Evolutionary conservation across 2,113 vertebrate species (phyloP).

Genomic region (Pterophyllum scalare): DNA sequence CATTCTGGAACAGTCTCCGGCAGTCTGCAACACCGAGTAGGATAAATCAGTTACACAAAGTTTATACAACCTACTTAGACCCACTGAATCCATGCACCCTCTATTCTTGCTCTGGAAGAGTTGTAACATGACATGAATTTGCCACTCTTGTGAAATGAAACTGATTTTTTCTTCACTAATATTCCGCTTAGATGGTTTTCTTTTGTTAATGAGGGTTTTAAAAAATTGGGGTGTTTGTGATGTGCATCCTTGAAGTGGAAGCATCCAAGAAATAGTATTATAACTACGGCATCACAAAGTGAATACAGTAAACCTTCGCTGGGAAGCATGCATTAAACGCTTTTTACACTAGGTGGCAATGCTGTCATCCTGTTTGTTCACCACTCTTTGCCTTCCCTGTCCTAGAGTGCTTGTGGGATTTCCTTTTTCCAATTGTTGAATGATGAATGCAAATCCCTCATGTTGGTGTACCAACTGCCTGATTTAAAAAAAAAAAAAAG

Average conservation of each 20-base stretch:
- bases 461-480: not conserved
- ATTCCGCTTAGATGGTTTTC: no score
- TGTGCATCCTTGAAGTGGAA: not conserved
- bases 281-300: not conserved
- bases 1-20: not conserved
- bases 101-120: no score
- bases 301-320: not conserved
- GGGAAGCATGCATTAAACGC: not conserved
- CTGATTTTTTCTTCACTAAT: no score
- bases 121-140: not conserved
- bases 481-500: not conserved
- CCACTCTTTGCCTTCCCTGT: not conserved
- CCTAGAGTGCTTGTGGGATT: not conserved
- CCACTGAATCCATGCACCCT: not conserved
- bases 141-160: no score
- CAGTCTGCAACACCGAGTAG: not conserved
- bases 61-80: not conserved
- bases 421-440: not conserved
- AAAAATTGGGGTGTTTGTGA: not conserved
- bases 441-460: not conserved
- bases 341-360: conserved; percentile 64
- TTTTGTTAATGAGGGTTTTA: not conserved
- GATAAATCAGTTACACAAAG: not conserved
- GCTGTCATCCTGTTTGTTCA: conserved; percentile 16
- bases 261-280: not conserved